Base-by-base conservation (phyloP, 1,140 invertebrate species). In the Hermetia illucens region DNA sequence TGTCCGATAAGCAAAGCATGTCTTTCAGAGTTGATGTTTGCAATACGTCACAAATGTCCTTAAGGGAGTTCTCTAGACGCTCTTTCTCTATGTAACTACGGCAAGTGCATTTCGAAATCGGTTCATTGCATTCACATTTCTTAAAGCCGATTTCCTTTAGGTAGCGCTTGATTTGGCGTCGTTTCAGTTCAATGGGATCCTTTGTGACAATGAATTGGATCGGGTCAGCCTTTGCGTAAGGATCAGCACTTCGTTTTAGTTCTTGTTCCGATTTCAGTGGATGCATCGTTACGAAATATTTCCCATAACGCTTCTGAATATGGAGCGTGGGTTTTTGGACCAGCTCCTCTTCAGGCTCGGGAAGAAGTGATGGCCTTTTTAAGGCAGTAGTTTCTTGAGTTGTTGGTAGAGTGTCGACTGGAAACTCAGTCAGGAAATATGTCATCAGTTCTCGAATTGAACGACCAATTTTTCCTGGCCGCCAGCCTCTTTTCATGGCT, bases 11-110 rank as follows among this genome's bases (percentile, higher is more conserved):
- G 0, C 53, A 43, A 4, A 59, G 34, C 0, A 39, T 39, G 5
- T 47, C 21, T 18, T 47, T 44, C 18, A 49, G 50, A 21, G 27
- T 18, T 0, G 30, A 12, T 13, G 59, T 34, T 3, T 45, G 4
- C 0, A 52, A 46, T 1, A 38, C 21, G 4, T 42, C 6, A 35
- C 52, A 57, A 36, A 54, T 44, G 8, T 44, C 31, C 2, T 43
- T 44, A 25, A 57, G 22, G 13, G 47, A 34, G 5, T 48, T 40
- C 2, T 55, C 15, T 16, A 59, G 25, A 0, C 38, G 42, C 35
- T 55, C 50, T 35, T 59, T 59, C n/a, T 59, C 51, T n/a, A 54
- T 37, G 29, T 51, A 53, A 24, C 46, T 54, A 18, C 56, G 49
- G 36, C 56, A 59, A 15, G 40, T 45, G 36, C 57, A 60, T 8